Conservation (phyloP, 2,113 vertebrate genomes). For the Rhizomys pruinosus region DNA sequence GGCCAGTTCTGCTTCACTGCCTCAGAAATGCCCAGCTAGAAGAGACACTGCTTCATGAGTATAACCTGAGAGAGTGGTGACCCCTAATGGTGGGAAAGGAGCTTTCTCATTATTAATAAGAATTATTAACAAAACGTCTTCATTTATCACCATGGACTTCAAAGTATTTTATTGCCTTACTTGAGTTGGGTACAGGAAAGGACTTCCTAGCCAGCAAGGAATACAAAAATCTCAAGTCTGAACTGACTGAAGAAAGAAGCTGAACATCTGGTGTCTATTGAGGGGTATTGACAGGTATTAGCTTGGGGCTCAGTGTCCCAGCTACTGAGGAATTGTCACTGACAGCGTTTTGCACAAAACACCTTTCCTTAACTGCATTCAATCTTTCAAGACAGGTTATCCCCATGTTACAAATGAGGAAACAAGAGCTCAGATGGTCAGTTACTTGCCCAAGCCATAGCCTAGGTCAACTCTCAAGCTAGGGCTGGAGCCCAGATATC, state of each 20-base stretch:
- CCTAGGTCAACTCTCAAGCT: neutral
- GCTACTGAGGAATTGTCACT: neutral
- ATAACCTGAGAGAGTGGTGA: neutral
- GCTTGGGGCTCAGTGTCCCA: neutral
- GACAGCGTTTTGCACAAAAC: neutral
- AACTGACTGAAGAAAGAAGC: neutral
- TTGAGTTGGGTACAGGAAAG: neutral
- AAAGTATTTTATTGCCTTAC: neutral
- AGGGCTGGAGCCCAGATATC: neutral
- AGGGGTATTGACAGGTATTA: neutral
- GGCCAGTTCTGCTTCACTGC: conserved; percentile 1
- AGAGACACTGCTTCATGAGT: neutral
- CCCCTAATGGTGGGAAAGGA: conserved; percentile 1
- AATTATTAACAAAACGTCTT: neutral
- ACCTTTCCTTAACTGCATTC: neutral
- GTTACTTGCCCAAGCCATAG: neutral
- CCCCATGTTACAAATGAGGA: neutral
- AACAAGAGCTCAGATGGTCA: neutral
- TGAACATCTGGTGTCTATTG: neutral
- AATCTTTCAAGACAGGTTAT: neutral
- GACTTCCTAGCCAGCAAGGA: neutral
- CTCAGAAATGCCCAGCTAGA: conserved; percentile 2
- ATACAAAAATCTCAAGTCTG: neutral
- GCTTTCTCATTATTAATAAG: neutral
- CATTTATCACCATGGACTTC: neutral